A percentile compares a stretch with the other conserved stretches of the same genome.
Conservation (phyloP, 1,140 invertebrate species). For the Drosophila gunungcola region DNA sequence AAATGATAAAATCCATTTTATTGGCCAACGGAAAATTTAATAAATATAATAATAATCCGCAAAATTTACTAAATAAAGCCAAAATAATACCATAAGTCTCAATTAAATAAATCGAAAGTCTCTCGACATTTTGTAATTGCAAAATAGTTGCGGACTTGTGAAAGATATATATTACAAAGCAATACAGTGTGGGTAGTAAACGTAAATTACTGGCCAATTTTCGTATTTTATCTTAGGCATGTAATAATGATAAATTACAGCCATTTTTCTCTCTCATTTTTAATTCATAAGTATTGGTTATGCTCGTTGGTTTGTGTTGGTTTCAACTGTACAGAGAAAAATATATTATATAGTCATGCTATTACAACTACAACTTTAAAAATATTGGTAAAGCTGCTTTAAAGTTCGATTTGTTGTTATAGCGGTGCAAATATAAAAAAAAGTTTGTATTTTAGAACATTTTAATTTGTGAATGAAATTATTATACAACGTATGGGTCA, state of each 20-base stretch:
- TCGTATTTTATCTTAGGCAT: slow-evolving; percentile 27
- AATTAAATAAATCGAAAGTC: slow-evolving; percentile 7
- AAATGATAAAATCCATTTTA: too few relatives aligned
- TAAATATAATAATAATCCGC: too few relatives aligned
- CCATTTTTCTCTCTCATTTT: slow-evolving; percentile 11
- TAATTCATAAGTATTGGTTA: slow-evolving; percentile 38
- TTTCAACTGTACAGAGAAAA: slow-evolving; percentile 10
- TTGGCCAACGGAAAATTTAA: too few relatives aligned
- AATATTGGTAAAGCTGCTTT: too few relatives aligned
- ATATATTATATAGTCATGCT: not conserved
- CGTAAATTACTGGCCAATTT: slow-evolving; percentile 34
- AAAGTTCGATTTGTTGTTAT: too few relatives aligned
- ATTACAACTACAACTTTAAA: too few relatives aligned
- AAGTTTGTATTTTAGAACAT: too few relatives aligned
- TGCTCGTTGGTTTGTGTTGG: slow-evolving; percentile 19
- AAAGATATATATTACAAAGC: slow-evolving; percentile 11
- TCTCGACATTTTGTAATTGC: slow-evolving; percentile 9
- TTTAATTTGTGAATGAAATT: too few relatives aligned
- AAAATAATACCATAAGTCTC: not conserved
- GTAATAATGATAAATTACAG: slow-evolving; percentile 37
- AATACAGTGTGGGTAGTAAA: slow-evolving; percentile 8
- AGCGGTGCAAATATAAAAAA: too few relatives aligned
- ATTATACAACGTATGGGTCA: too few relatives aligned
- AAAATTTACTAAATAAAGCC: not conserved
- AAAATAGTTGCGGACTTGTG: slow-evolving; percentile 8